phyloP scores from a whole-genome alignment of 2,888 invertebrate species.

The Neoaliturus tenellus region DNA sequence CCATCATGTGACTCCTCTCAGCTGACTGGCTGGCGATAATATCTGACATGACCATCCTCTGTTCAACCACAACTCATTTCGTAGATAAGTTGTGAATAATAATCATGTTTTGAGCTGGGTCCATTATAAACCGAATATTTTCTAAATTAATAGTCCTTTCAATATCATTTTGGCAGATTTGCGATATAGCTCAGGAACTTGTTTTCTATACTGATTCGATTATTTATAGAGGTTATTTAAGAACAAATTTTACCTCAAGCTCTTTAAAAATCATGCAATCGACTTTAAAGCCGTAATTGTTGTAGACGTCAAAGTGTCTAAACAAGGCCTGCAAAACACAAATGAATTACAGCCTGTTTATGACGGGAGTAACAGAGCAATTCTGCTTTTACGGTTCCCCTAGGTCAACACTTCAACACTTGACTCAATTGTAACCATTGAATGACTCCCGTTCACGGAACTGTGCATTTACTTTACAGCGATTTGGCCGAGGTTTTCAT shows the following conservation, averaged over 20 bases:
- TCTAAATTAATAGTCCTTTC: no score
- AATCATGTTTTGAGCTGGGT: no score
- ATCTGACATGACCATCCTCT: background rate
- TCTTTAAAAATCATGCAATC: no score
- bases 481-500: background rate
- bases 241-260: no score
- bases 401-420: no score
- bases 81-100: background rate
- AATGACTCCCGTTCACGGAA: background rate
- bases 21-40: background rate
- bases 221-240: no score
- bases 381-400: background rate
- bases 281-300: no score
- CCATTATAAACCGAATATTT: no score
- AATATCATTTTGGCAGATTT: no score
- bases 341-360: background rate
- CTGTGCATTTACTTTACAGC: background rate
- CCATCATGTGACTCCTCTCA: background rate
- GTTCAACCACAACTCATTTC: background rate
- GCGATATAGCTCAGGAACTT: no score
- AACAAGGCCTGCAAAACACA: background rate
- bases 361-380: background rate
- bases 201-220: no score
- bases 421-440: background rate
- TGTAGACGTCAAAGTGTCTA: no score